Percentiles rank a stretch among this genome's conserved stretches.
Conservation (phyloP, 2,113 vertebrate genomes). For the Ochotona curzoniae region DNA sequence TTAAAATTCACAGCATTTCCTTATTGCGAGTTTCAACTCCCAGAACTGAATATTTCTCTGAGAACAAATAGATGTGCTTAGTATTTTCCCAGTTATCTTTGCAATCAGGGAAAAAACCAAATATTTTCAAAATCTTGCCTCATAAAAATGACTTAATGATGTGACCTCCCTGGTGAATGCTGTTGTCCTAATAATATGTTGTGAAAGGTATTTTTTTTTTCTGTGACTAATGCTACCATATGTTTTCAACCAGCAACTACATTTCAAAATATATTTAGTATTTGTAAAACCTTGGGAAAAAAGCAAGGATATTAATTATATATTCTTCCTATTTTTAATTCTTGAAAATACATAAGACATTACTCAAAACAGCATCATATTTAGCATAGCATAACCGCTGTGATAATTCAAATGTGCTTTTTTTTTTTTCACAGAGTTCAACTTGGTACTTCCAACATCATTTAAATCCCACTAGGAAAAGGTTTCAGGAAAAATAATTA, state of each 20-base stretch:
- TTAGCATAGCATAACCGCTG: not conserved
- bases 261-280: not conserved
- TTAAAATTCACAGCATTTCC: constrained; percentile 79
- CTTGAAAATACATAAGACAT: not conserved
- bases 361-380: not conserved
- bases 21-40: constrained; percentile 75
- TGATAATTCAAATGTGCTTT: not conserved
- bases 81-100: constrained; percentile 82
- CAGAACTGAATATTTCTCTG: constrained; percentile 72
- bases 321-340: not conserved
- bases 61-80: constrained; percentile 82
- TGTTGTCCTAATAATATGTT: not conserved
- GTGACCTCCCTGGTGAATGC: not conserved
- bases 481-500: not conserved
- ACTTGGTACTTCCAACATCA: not conserved
- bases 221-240: not conserved
- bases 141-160: not conserved
- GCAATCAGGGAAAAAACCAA: constrained; percentile 69
- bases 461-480: not conserved
- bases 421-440: not conserved
- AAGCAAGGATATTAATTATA: not conserved
- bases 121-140: constrained; percentile 24
- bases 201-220: not conserved
- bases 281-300: not conserved
- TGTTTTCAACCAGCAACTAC: not conserved